Evolutionary conservation across 92 coral and sea anemone genomes (phyloP), one percentile per base, ranked within the genome.

Genomic region (Virgularia gustaviana): DNA sequence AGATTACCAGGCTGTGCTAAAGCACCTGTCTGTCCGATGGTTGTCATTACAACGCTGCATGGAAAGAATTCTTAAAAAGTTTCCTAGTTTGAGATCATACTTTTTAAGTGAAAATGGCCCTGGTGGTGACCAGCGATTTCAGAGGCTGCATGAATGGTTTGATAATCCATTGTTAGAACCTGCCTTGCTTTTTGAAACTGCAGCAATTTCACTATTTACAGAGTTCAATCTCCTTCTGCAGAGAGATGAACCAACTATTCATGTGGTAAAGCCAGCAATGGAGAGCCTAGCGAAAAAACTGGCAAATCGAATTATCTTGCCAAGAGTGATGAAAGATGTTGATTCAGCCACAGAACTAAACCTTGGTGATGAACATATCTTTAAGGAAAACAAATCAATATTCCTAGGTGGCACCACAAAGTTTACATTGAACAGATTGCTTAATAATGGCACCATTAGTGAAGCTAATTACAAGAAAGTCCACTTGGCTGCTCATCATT

Each of bases 361-460:
- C 66, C 30, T 78, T 63, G 38, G 43, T 29, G 87, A 83, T 65
- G 47, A 52, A 0, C 25, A 2, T 29, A 72, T 78, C 43, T 83
- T 55, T 41, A 78, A 28, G 43, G 49, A 42, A 60, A 34, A 39
- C 30, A 51, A 32, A 1, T 28, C 77, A 57, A 75, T 66, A 42
- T 32, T 49, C 36, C 31, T 66, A 12, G 81, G 86, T 36, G 80
- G 78, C 39, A 83, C 75, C 44, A 78, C 80, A 36, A 83, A 78
- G 80, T 72, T 66, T 44, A 78, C 45, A 62, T 75, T 72, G 33
- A 79, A 72, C 30, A 72, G 64, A 59, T 80, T 78, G 30, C 67
- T 83, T 18, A 83, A 65, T 63, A 72, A 78, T 36, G 80, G 83
- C 24, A 83, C 71, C 64, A 78, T 77, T 60, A 36, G 64, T 61